Conservation (phyloP, 2,888 invertebrate genomes). For the Fragum fragum region DNA sequence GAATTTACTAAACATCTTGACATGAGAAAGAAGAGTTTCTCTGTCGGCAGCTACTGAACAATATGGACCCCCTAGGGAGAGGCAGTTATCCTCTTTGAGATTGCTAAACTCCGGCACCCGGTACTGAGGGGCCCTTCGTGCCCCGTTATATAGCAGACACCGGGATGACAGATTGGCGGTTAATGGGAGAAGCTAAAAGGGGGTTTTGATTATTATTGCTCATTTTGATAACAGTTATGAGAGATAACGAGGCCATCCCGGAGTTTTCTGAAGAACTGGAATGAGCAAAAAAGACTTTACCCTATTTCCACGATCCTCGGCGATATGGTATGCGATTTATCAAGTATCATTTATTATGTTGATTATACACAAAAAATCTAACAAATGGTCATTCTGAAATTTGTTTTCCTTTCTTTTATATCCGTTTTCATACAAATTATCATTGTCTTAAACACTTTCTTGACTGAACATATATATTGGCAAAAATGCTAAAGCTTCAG, state of each 20-base stretch:
- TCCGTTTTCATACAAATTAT: no score
- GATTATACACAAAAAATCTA: no score
- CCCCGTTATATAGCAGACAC: slow-evolving; percentile 44
- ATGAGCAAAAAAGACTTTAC: neutral
- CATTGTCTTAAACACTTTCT: no score
- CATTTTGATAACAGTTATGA: slow-evolving; percentile 22
- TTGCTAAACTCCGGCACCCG: slow-evolving; percentile 18
- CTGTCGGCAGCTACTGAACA: slow-evolving; percentile 17
- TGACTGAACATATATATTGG: no score
- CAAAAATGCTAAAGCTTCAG: no score
- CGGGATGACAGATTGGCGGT: slow-evolving; percentile 58
- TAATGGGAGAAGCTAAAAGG: slow-evolving; percentile 46
- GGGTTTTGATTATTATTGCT: slow-evolving; percentile 38
- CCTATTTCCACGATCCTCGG: neutral
- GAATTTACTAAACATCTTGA: neutral
- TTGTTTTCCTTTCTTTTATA: no score
- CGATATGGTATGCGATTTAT: no score
- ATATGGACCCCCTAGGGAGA: slow-evolving; percentile 55
- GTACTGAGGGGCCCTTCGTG: neutral
- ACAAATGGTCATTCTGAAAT: no score
- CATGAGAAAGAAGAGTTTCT: slow-evolving; percentile 1
- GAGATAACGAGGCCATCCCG: slow-evolving; percentile 4
- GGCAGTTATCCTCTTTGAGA: slow-evolving; percentile 53
- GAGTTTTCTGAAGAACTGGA: neutral
- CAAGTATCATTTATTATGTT: no score